Percentiles rank a stretch among this genome's conserved stretches.
Evolutionary conservation across 1,140 invertebrate species (phyloP).

Genomic region (Megalopta genalis): DNA sequence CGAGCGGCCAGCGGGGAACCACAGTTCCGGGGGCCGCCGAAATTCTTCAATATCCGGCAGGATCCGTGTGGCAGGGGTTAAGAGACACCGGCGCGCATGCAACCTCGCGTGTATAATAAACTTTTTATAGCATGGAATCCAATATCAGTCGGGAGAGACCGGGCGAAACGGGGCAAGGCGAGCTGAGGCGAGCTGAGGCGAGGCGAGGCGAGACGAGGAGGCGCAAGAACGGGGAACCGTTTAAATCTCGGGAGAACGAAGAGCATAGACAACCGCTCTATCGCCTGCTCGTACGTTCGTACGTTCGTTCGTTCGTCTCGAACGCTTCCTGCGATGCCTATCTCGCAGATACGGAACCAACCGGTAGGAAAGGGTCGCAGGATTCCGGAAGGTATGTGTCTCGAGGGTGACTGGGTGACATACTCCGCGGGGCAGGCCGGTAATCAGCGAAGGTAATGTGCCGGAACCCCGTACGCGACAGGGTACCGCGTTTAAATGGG

Average conservation of each 20-base stretch:
- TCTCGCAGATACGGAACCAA: conserved; percentile 13
- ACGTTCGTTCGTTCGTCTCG: conserved; percentile 36
- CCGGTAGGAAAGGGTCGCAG: conserved; percentile 35
- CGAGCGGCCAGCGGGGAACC: background rate
- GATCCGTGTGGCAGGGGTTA: background rate
- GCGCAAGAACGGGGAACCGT: background rate
- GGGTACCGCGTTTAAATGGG: conserved; percentile 68
- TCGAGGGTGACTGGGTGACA: conserved; percentile 75
- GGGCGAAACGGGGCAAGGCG: too few relatives aligned
- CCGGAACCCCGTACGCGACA: conserved; percentile 67
- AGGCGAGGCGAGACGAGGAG: too few relatives aligned
- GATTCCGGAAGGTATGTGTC: conserved; percentile 68
- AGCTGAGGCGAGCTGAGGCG: too few relatives aligned
- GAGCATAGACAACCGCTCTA: background rate
- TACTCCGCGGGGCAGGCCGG: conserved; percentile 72
- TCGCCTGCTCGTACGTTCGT: conserved; percentile 22
- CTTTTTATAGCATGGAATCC: conserved; percentile 1
- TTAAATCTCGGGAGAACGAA: conserved; percentile 33
- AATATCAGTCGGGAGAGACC: background rate
- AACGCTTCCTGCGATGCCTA: conserved; percentile 30
- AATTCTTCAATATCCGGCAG: background rate
- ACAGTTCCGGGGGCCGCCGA: background rate
- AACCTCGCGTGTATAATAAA: conserved; percentile 13
- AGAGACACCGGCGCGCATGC: background rate
- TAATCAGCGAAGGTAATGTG: conserved; percentile 79